Percentiles rank a stretch among this genome's conserved stretches.
These are phyloP conservation scores for Hemicordylus capensis DNA, from an alignment of 2,113 vertebrate genomes.

Conservation along the genomic window DNA sequence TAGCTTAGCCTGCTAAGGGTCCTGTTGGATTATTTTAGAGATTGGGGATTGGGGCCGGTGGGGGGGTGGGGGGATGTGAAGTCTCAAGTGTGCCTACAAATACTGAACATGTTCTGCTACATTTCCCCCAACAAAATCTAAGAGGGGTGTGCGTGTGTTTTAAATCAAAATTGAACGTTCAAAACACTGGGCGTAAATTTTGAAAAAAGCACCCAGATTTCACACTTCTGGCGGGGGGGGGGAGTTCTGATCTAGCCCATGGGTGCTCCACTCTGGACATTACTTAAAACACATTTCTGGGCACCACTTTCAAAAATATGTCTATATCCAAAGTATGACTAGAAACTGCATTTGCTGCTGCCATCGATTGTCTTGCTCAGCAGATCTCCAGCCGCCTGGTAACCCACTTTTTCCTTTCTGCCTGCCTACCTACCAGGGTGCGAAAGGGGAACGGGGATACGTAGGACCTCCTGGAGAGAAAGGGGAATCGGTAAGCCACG, in stretches of 20 bases:
- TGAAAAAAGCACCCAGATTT: not conserved
- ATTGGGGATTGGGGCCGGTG: too few relatives aligned
- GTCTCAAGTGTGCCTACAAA: not conserved
- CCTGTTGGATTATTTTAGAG: not conserved
- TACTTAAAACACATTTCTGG: too few relatives aligned
- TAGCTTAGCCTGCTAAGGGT: not conserved
- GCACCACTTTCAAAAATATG: too few relatives aligned
- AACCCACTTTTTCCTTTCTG: not conserved
- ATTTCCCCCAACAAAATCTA: not conserved
- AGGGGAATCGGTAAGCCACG: conserved; percentile 88
- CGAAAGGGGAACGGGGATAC: conserved; percentile 90
- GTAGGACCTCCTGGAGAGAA: conserved; percentile 83
- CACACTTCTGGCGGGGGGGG: too few relatives aligned
- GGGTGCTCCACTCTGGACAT: not conserved
- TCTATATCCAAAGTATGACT: too few relatives aligned
- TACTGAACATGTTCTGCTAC: too few relatives aligned
- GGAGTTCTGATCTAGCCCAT: not conserved
- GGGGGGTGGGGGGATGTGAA: not conserved
- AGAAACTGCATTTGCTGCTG: not conserved
- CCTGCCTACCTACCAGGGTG: conserved; percentile 76
- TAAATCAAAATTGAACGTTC: not conserved
- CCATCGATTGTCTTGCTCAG: not conserved
- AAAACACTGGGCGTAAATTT: not conserved
- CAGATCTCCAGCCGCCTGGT: not conserved
- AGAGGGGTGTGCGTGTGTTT: too few relatives aligned